Evolutionary conservation across 2,797 vertebrate genomes (phyloP).

Genomic region (Hemitrygon akajei): DNA sequence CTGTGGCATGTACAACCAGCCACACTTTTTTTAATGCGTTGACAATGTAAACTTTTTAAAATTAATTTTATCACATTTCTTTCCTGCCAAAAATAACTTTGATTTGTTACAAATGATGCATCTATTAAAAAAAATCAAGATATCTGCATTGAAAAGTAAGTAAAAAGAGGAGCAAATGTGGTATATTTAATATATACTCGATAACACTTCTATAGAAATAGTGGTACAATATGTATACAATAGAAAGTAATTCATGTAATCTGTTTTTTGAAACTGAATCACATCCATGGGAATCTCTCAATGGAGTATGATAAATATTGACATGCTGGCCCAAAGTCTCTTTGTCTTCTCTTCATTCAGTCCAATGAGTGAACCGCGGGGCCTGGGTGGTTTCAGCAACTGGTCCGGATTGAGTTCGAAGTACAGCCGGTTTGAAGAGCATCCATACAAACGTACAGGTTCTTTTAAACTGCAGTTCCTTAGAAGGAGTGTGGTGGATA

Average conservation of each 20-base stretch:
- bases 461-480: too few species aligned
- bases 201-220: slow-evolving; percentile 1
- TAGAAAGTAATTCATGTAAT: background rate
- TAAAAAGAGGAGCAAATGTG: background rate
- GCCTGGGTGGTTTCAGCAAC: too few species aligned
- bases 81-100: slow-evolving; percentile 22
- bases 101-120: background rate
- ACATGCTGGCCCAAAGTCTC: background rate
- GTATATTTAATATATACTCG: slow-evolving; percentile 8
- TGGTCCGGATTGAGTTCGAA: too few species aligned
- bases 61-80: slow-evolving; percentile 9
- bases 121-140: background rate
- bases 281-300: background rate
- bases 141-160: background rate
- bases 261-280: background rate
- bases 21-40: background rate
- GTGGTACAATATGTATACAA: background rate
- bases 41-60: background rate
- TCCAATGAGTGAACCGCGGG: too few species aligned
- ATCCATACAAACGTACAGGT: too few species aligned
- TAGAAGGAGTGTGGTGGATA: too few species aligned
- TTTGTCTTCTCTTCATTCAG: background rate
- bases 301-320: slow-evolving; percentile 12
- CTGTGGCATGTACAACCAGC: background rate
- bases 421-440: too few species aligned